phyloP scores from a whole-genome alignment of 1,140 invertebrate genomes.

The Drosophila elegans region DNA sequence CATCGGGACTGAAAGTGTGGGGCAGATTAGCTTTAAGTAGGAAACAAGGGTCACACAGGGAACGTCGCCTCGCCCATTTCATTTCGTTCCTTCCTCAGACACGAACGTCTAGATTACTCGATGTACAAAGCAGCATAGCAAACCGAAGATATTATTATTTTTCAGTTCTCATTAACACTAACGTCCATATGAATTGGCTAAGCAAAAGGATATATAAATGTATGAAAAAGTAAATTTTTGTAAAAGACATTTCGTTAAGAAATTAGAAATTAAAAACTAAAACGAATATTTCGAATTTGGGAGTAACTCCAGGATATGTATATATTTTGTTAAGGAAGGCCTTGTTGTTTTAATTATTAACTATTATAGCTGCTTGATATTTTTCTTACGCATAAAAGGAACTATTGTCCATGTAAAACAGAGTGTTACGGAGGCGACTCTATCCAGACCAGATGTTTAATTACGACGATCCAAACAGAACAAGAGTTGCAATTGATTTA shows the following conservation, averaged over 20 bases:
- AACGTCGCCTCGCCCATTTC: not conserved
- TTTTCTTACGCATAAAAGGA: too few species aligned
- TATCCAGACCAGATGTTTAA: too few species aligned
- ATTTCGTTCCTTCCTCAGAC: slow-evolving; percentile 14
- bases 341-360: too few species aligned
- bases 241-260: not conserved
- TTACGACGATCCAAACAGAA: too few species aligned
- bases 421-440: too few species aligned
- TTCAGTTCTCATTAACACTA: not conserved
- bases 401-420: too few species aligned
- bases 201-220: not conserved
- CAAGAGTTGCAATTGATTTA: too few species aligned
- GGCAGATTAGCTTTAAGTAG: slow-evolving; percentile 2
- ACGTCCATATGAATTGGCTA: not conserved
- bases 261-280: not conserved
- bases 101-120: not conserved
- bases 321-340: too few species aligned
- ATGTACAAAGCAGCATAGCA: slow-evolving; percentile 30
- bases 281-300: not conserved
- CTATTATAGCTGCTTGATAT: too few species aligned
- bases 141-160: slow-evolving; percentile 26
- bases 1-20: not conserved
- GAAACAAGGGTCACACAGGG: not conserved
- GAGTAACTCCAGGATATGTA: too few species aligned
- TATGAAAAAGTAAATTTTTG: not conserved